Conservation (phyloP, 2,113 vertebrate genomes). For the Gymnocephalus cernua region DNA sequence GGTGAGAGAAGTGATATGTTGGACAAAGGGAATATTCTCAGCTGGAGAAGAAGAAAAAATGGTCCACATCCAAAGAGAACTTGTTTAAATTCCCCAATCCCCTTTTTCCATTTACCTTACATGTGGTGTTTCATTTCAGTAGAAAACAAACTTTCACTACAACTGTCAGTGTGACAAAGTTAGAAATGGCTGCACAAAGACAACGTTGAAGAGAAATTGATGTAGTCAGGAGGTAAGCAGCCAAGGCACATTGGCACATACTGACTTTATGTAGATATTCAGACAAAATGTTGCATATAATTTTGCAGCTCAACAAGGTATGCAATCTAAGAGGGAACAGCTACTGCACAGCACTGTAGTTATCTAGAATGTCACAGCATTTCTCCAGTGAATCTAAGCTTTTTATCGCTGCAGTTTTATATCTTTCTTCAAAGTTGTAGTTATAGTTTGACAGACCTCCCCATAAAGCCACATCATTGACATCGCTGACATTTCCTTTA, state of each 20-base stretch:
- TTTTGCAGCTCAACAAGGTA: slow-evolving; percentile 16
- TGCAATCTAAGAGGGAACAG: neutral
- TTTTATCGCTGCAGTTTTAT: neutral
- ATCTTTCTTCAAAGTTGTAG: neutral
- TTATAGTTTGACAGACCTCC: neutral
- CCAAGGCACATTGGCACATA: neutral
- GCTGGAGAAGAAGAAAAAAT: neutral
- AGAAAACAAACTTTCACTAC: neutral
- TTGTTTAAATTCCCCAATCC: neutral
- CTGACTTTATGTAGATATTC: slow-evolving; percentile 7
- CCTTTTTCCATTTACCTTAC: neutral
- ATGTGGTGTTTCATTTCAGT: neutral
- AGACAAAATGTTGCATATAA: neutral
- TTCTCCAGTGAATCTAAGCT: neutral
- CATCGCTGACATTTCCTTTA: slow-evolving; percentile 35
- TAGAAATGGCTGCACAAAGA: neutral
- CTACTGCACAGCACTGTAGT: neutral
- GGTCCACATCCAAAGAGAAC: no score
- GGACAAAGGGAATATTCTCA: no score
- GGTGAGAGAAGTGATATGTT: no score
- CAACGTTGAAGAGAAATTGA: neutral
- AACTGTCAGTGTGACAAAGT: neutral
- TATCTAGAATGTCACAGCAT: neutral
- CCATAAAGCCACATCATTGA: neutral
- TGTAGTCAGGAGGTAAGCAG: neutral